Conservation (phyloP, 1,140 invertebrate genomes). For the Homarus americanus region DNA sequence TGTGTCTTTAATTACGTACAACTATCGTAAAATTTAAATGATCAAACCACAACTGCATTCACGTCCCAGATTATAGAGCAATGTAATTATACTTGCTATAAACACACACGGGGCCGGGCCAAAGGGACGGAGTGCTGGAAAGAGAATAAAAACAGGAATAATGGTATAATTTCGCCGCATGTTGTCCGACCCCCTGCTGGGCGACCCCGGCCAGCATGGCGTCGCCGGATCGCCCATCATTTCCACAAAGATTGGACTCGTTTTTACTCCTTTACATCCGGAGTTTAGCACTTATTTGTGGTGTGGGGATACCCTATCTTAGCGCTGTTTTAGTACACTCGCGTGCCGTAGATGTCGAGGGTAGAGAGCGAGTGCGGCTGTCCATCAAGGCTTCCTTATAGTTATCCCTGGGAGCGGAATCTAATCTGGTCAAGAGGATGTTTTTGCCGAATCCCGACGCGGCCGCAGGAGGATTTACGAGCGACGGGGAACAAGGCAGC, state of each 20-base stretch:
- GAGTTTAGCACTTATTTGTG: conserved; percentile 22
- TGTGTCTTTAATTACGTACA: conserved; percentile 31
- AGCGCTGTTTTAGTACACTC: background rate
- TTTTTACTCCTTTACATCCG: conserved; percentile 8
- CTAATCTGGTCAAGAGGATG: conserved; percentile 19
- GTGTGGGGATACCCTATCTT: background rate
- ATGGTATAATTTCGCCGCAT: conserved; percentile 44
- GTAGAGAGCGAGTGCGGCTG: background rate
- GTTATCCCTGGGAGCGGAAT: conserved; percentile 40
- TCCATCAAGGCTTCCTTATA: conserved; percentile 17
- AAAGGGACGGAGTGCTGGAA: conserved; percentile 17
- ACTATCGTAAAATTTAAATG: conserved; percentile 38
- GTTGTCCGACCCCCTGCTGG: conserved; percentile 36
- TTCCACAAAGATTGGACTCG: conserved; percentile 11
- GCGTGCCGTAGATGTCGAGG: background rate
- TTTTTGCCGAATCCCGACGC: conserved; percentile 53
- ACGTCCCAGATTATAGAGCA: conserved; percentile 22
- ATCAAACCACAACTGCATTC: conserved; percentile 29
- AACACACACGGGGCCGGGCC: conserved; percentile 18
- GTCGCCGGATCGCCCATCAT: background rate
- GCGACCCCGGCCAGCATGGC: background rate
- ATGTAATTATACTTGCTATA: conserved; percentile 32
- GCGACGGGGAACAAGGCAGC: conserved; percentile 62
- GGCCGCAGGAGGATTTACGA: conserved; percentile 46
- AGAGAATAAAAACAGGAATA: conserved; percentile 36